Percentiles rank a stretch among this genome's conserved stretches.
phyloP scores from a whole-genome alignment of 2,888 invertebrate species.

The Tridacna gigas region DNA sequence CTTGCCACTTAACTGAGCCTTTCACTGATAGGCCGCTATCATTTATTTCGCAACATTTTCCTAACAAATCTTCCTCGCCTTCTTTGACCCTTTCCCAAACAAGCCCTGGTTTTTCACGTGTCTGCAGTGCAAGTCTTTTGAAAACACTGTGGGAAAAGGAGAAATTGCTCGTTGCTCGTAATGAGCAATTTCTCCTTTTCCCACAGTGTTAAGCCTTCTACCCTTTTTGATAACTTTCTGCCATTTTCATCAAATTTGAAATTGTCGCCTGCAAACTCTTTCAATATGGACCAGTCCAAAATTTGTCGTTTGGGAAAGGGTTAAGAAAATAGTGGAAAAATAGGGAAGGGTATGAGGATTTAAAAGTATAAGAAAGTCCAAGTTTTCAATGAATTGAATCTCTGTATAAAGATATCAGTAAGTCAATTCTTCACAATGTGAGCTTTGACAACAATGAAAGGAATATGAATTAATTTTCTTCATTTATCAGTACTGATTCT shows the following conservation, averaged over 20 bases:
- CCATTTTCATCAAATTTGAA: no score
- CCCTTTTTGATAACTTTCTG: background rate
- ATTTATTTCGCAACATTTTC: no score
- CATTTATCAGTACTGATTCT: slow-evolving; percentile 11
- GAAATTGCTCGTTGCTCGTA: background rate
- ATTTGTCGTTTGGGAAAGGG: no score
- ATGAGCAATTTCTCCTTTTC: background rate
- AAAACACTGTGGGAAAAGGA: background rate
- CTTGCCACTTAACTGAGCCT: no score
- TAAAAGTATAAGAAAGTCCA: background rate
- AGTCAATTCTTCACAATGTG: slow-evolving; percentile 12
- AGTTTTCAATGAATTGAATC: background rate
- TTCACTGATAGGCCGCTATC: no score
- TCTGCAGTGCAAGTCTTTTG: background rate
- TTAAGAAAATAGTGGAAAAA: no score
- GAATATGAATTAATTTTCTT: background rate
- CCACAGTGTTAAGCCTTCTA: background rate
- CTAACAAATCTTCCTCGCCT: no score
- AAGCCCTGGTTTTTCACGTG: no score
- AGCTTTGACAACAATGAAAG: slow-evolving; percentile 1
- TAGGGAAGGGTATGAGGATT: no score
- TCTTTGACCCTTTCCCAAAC: no score
- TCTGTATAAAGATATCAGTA: slow-evolving; percentile 6
- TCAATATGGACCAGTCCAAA: no score
- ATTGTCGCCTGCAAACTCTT: background rate